Evolutionary conservation across 2,888 invertebrate genomes (phyloP), one percentile per base, ranked within the genome.

Genomic region (Physocephala rufipes): DNA sequence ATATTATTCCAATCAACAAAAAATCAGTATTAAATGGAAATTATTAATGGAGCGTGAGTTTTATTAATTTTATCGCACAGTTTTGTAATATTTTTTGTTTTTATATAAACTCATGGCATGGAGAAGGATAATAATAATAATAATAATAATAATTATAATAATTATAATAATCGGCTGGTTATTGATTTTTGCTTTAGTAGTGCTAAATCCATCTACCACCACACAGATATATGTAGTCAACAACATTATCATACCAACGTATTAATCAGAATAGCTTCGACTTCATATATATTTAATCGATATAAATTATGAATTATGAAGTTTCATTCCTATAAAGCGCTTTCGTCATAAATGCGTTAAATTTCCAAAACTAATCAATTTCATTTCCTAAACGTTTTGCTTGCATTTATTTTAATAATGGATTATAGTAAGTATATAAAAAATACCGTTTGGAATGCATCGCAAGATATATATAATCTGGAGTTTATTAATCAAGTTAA

Each of bases 401-500:
- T 45, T 59, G 64, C 36, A n/a, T 45, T 61, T 72, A 61, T 59
- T 49, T 66, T n/a, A n/a, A 62, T 47, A 67, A 61, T 64, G 76
- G 74, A 74, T 64, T 70, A 61, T 78, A 85, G 84, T 83, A 83
- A 84, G 83, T 83, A 84, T 84, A 81, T 84, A 84, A 84, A 79
- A 78, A 76, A 77, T 79, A 78, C 76, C n/a, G 74, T 13, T 76
- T 77, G 72, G 77, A n/a, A n/a, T 36, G 74, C 77, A 76, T 74
- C 78, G 76, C 67, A 71, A 73, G 67, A 73, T 71, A 58, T 63
- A 2, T 67, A 19, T 65, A 68, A 68, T 72, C 9, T 55, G 36
- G 68, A 64, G 36, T 72, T 68, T 49, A 59, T 63, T 53, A 70
- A 70, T 26, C 63, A 70, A 68, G 75, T 77, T 78, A 75, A 76